These are phyloP conservation scores for Cantharis lateralis DNA, from an alignment of 2,888 invertebrate species.

Conservation along the genomic window DNA sequence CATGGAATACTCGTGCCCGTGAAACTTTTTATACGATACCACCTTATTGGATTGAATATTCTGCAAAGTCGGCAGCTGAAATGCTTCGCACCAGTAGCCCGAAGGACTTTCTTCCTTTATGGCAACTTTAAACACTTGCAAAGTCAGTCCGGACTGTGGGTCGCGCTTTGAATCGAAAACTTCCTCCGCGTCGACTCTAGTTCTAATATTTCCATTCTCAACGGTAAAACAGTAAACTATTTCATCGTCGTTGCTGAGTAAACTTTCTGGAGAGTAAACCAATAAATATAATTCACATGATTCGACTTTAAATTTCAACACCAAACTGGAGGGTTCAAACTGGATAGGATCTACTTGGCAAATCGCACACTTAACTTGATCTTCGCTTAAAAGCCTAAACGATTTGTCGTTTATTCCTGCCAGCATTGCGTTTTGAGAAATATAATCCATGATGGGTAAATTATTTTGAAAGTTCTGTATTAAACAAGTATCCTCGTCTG, in stretches of 20 bases:
- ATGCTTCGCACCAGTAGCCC: conserved; percentile 70
- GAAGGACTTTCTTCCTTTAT: conserved; percentile 60
- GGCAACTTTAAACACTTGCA: conserved; percentile 58
- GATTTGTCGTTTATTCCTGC: conserved; percentile 6
- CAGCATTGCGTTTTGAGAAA: background rate
- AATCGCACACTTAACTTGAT: conserved; percentile 34
- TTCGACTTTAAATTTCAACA: conserved; percentile 39
- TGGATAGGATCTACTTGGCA: conserved; percentile 24
- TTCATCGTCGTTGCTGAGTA: conserved; percentile 59
- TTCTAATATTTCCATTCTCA: conserved; percentile 59
- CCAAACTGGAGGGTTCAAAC: conserved; percentile 25
- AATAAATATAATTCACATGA: conserved; percentile 50
- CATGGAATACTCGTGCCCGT: conserved; percentile 52
- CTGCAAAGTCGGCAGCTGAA: conserved; percentile 58
- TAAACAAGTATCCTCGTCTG: conserved; percentile 31
- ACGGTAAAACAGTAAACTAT: conserved; percentile 66
- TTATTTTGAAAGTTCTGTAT: conserved; percentile 18
- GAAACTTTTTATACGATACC: conserved; percentile 54
- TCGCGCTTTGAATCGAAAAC: conserved; percentile 29
- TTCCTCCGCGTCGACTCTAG: conserved; percentile 56
- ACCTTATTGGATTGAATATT: conserved; percentile 59
- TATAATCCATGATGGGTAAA: background rate
- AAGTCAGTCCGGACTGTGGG: conserved; percentile 13
- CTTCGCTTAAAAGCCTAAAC: conserved; percentile 12
- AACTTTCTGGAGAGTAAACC: conserved; percentile 61